These are phyloP conservation scores for Pycnomerus fuliginosus DNA, from an alignment of 2,888 invertebrate species.

Conservation along the genomic window DNA sequence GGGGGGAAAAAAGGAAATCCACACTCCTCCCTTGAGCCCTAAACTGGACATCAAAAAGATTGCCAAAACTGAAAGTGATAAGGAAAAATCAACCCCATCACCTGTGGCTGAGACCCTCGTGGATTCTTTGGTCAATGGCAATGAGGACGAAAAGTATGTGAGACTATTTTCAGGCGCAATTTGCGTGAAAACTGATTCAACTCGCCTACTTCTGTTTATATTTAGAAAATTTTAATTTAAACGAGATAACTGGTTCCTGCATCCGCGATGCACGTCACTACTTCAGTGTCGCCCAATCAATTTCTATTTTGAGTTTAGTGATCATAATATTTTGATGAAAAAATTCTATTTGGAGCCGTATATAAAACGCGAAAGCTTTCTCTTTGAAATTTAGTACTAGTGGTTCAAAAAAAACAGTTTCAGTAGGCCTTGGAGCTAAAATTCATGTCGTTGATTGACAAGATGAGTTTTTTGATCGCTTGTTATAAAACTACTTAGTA, in stretches of 20 bases:
- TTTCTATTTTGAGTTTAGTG: too few relatives aligned
- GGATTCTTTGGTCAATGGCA: constrained; percentile 14
- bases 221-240: constrained; percentile 16
- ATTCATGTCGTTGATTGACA: too few relatives aligned
- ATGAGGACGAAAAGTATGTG: constrained; percentile 25
- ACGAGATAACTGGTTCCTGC: constrained; percentile 20
- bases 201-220: constrained; percentile 27
- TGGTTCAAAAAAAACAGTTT: too few relatives aligned
- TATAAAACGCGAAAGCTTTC: too few relatives aligned
- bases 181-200: constrained; percentile 31
- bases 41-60: constrained; percentile 38
- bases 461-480: too few relatives aligned
- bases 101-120: constrained; percentile 6
- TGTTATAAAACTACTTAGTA: too few relatives aligned
- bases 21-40: constrained; percentile 47
- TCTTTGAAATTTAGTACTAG: too few relatives aligned
- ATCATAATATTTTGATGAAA: too few relatives aligned
- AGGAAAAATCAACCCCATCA: constrained; percentile 1
- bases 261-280: constrained; percentile 16
- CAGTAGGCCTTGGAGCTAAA: too few relatives aligned
- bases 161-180: constrained; percentile 21
- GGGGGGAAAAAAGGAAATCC: constrained; percentile 32
- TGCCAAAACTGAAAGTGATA: constrained; percentile 9
- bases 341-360: too few relatives aligned
- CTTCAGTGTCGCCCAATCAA: too few relatives aligned